phyloP scores from a whole-genome alignment of 2,888 invertebrate genomes.

The Eupithecia dodoneata region DNA sequence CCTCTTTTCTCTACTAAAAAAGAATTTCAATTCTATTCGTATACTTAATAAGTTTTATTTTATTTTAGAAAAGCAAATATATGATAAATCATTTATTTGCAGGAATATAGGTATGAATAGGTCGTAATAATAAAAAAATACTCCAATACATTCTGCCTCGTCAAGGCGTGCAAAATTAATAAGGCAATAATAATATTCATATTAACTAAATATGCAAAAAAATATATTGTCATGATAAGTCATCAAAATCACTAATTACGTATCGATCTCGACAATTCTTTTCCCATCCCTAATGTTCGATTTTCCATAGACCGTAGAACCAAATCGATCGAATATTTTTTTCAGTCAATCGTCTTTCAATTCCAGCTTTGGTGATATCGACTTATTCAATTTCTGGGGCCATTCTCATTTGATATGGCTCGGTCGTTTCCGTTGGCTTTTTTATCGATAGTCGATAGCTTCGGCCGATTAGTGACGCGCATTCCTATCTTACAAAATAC shows the following conservation, averaged over 20 bases:
- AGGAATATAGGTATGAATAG: no score
- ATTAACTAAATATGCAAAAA: no score
- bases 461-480: constrained; percentile 75
- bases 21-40: no score
- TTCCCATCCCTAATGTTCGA: constrained; percentile 50
- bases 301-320: constrained; percentile 61
- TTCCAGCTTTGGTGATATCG: constrained; percentile 79
- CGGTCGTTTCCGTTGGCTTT: constrained; percentile 76
- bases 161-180: no score
- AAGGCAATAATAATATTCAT: no score
- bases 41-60: neutral
- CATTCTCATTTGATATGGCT: constrained; percentile 74
- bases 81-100: no score
- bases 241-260: neutral
- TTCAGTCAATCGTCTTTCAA: constrained; percentile 78
- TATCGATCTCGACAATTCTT: constrained; percentile 24
- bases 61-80: neutral
- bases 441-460: constrained; percentile 63
- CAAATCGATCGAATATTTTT: constrained; percentile 73
- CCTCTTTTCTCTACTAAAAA: no score
- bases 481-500: constrained; percentile 70
- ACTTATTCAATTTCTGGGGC: constrained; percentile 80
- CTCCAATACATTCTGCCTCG: no score
- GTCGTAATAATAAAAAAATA: no score
- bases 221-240: no score